Percentiles rank a stretch among this genome's conserved stretches.
These are phyloP conservation scores for Actinostola sp. DNA, from an alignment of 92 coral and sea anemone genomes.

Conservation along the genomic window DNA sequence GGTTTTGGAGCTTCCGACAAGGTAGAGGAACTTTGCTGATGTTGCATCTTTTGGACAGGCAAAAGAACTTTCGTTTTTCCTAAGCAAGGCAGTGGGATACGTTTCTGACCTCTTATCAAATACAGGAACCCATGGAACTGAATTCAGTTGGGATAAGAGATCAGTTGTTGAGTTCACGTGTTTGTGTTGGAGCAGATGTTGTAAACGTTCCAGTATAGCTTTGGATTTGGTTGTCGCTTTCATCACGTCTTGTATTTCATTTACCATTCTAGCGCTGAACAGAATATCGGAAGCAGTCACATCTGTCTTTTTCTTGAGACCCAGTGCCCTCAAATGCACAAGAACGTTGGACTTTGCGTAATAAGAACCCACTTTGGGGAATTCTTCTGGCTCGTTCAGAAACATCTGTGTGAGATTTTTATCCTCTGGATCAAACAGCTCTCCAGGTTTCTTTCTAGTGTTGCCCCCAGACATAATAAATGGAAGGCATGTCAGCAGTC, in stretches of 20 bases:
- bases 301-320: slow-evolving; percentile 36
- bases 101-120: slow-evolving; percentile 31
- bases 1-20: slow-evolving; percentile 62
- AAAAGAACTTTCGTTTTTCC: slow-evolving; percentile 14
- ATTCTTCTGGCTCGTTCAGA: slow-evolving; percentile 43
- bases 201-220: slow-evolving; percentile 33
- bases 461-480: slow-evolving; percentile 49
- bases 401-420: slow-evolving; percentile 32
- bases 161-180: too few species aligned
- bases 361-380: slow-evolving; percentile 38
- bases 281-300: slow-evolving; percentile 33
- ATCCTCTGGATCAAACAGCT: slow-evolving; percentile 63
- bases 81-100: slow-evolving; percentile 8
- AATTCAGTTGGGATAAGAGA: too few species aligned
- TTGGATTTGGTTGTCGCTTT: slow-evolving; percentile 24
- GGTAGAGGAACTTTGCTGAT: slow-evolving; percentile 20
- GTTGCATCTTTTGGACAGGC: slow-evolving; percentile 55
- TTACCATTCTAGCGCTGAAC: slow-evolving; percentile 34
- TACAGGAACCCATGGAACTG: slow-evolving; percentile 54
- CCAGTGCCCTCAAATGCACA: slow-evolving; percentile 31
- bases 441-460: slow-evolving; percentile 43
- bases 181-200: slow-evolving; percentile 21
- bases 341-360: slow-evolving; percentile 42
- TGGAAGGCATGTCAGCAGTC: slow-evolving; percentile 20
- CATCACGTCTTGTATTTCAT: slow-evolving; percentile 15